Base-by-base conservation (phyloP, 2,888 invertebrate genomes). In the Acholoe squamosa region DNA sequence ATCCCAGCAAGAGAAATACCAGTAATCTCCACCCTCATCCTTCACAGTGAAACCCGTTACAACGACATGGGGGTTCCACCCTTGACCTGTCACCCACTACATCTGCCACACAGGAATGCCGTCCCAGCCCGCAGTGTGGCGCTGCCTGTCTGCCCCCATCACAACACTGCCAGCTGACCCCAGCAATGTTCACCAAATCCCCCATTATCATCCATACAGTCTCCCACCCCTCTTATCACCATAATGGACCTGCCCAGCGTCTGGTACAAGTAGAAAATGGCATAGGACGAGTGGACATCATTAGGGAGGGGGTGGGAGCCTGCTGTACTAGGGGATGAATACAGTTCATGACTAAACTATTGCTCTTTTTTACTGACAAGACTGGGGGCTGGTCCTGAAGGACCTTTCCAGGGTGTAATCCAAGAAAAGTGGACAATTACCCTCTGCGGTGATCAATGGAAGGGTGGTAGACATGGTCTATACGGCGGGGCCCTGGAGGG, bases 301-400 rank as follows among this genome's bases (percentile, higher is more conserved):
- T 25, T 31, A 76, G 76, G 76, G 14, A 25, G 76, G 76, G 25
- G 16, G 28, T 0, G 76, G 25, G 76, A n/a, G 43, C 12, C 22
- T 61, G 61, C 61, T 61, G 61, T 3, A 61, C 61, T 80, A 10
- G 80, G 80, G 22, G 80, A 43, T 80, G 34, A 80, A 80, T 80
- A 43, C 80, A 34, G 80, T 80, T 80, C 80, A 80, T 25, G 80
- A 80, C 80, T 34, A 80, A 80, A 80, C 80, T 80, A 33, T 43
- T 80, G 80, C 80, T 43, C 31, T 43, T 61, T 76, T 76, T 31
- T 76, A 31, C 3, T 31, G 25, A 43, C n/a, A n/a, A 22, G 80
- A 1, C 34, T 33, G 33, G 34, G n/a, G 80, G 33, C 80, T 80
- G 19, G 71, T 71, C 33, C 34, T 16, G 43, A 43, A 43, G 22